phyloP scores from a whole-genome alignment of 2,888 invertebrate genomes.

The Zaprionus bogoriensis region DNA sequence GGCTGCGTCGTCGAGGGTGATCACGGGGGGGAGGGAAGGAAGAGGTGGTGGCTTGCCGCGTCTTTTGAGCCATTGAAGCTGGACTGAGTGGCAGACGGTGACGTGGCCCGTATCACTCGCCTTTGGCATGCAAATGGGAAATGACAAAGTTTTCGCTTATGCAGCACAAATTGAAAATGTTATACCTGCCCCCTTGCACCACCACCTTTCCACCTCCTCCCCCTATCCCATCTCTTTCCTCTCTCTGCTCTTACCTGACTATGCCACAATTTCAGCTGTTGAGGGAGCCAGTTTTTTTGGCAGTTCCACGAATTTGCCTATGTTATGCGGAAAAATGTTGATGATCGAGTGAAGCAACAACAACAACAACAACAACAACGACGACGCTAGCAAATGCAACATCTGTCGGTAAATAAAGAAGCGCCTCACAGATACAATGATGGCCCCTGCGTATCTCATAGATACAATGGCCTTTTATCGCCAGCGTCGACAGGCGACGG shows the following conservation, averaged over 20 bases:
- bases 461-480: conserved; percentile 63
- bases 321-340: conserved; percentile 1
- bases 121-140: conserved; percentile 52
- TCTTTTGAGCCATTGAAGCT: conserved; percentile 11
- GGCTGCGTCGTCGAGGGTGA: not conserved
- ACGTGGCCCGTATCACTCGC: conserved; percentile 1
- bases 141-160: conserved; percentile 38
- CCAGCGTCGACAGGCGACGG: conserved; percentile 25
- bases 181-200: conserved; percentile 30
- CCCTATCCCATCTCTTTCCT: not conserved
- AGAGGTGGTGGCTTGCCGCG: not conserved
- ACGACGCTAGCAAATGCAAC: no score
- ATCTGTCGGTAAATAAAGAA: conserved; percentile 61
- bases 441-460: conserved; percentile 34
- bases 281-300: conserved; percentile 14
- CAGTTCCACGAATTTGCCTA: conserved; percentile 52
- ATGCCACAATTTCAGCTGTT: conserved; percentile 15
- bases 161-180: conserved; percentile 25
- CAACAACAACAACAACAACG: no score
- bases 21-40: not conserved
- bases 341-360: conserved; percentile 12
- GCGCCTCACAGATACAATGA: conserved; percentile 52
- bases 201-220: not conserved
- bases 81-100: not conserved
- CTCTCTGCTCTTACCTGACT: not conserved